phyloP scores from a whole-genome alignment of 1,140 invertebrate genomes.

The Coptotermes formosanus region DNA sequence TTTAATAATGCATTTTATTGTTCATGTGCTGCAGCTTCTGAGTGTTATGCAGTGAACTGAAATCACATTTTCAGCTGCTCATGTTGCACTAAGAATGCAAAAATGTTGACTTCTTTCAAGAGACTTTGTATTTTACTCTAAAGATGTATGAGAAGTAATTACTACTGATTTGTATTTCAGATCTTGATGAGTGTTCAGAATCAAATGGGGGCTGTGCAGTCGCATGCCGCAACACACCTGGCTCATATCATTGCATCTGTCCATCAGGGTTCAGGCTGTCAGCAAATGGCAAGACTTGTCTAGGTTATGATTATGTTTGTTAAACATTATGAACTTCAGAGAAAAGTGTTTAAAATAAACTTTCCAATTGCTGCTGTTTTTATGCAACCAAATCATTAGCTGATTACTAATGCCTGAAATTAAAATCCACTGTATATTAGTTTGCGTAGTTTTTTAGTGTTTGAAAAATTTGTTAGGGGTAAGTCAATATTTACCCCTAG shows the following conservation, averaged over 20 bases:
- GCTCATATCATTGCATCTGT: conserved; percentile 91
- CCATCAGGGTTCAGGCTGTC: conserved; percentile 82
- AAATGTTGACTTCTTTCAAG: not conserved
- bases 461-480: too few relatives aligned
- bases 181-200: conserved; percentile 94
- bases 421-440: too few relatives aligned
- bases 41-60: too few relatives aligned
- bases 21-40: too few relatives aligned
- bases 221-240: conserved; percentile 93
- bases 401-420: too few relatives aligned
- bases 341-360: too few relatives aligned
- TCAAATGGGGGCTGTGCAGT: conserved; percentile 97
- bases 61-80: not conserved
- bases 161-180: conserved; percentile 47
- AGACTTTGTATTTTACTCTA: not conserved
- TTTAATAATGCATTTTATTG: too few relatives aligned
- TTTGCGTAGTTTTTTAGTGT: too few relatives aligned
- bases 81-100: not conserved
- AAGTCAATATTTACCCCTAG: too few relatives aligned
- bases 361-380: too few relatives aligned
- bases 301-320: conserved; percentile 8
- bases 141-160: not conserved
- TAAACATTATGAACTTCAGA: too few relatives aligned
- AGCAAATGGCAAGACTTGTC: conserved; percentile 26
- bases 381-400: too few relatives aligned